Base-by-base conservation (phyloP, 37 sponge, comb jelly and placozoan species). In the Hexactinellida sp. region DNA sequence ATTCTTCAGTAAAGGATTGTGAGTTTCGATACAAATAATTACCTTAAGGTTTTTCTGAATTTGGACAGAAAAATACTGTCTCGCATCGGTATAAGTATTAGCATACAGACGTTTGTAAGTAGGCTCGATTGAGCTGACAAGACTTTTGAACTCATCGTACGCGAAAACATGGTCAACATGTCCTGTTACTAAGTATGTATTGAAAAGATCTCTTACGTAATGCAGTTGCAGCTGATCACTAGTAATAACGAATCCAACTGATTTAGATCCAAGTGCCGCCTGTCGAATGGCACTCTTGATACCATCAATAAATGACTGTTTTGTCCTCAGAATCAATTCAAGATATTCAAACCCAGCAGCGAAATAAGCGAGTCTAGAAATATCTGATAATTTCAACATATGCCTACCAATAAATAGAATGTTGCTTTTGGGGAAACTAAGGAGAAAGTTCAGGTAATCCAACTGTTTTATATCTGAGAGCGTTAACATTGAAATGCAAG, bases 301-400 rank as follows among this genome's bases (percentile, higher is more conserved):
- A 7, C 76, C 76, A n/a, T 63, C 76, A 63, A 63, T 63, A 63
- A 63, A 63, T 10, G 76, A 63, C 34, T 63, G 76, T 63, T 28
- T n/a, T 25, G 21, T 63, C 13, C 19, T 21, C 21, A 63, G 76
- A n/a, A n/a, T n/a, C 76, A 63, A 63, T 25, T 63, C 76, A 3
- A 63, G 13, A 63, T 63, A n/a, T n/a, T 63, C 76, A n/a, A 63
- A 63, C 30, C 76, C 76, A 63, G 76, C 21, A 25, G 76, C 34
- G 34, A 63, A 63, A 63, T 63, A 63, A 63, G 76, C 76, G 3
- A 63, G 76, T n/a, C 30, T 63, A 21, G 76, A 7, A 25, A 63
- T 63, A n/a, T 63, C 76, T 21, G 5, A 63, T 63, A 63, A 63
- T 28, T 28, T 63, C 25, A 21, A 21, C 30, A 25, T 28, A 28